Percentiles rank a stretch among this genome's conserved stretches.
These are phyloP conservation scores for Chroicocephalus ridibundus DNA, from an alignment of 2,113 vertebrate genomes.

Conservation along the genomic window DNA sequence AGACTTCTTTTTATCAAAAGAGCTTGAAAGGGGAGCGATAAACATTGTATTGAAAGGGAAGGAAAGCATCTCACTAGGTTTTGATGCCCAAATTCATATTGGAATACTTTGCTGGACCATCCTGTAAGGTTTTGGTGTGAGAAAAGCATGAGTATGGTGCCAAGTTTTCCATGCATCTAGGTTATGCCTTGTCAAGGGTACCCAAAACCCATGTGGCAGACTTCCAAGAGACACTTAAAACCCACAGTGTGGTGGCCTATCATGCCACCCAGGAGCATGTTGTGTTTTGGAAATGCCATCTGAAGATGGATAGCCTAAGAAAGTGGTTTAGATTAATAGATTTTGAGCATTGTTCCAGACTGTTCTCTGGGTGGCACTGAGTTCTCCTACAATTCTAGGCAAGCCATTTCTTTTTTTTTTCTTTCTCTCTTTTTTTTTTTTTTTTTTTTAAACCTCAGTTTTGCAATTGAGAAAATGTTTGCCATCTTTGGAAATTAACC, in stretches of 20 bases:
- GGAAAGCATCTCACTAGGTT: not conserved
- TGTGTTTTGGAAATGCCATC: not conserved
- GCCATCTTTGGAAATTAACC: conserved; percentile 30
- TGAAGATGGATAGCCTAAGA: not conserved
- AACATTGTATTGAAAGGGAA: not conserved
- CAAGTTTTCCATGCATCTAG: not conserved
- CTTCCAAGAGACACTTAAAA: not conserved
- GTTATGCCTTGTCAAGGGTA: not conserved
- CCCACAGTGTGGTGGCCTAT: not conserved
- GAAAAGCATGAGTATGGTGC: not conserved
- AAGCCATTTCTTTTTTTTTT: not conserved
- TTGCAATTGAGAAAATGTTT: conserved; percentile 60
- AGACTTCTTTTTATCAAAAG: not conserved
- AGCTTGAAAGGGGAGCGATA: not conserved
- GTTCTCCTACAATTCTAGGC: not conserved
- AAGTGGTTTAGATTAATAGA: not conserved
- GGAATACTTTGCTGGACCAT: not conserved
- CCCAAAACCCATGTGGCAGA: not conserved
- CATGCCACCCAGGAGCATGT: not conserved
- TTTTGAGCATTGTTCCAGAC: not conserved
- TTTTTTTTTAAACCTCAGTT: not conserved
- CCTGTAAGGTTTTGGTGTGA: not conserved
- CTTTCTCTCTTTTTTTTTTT: not conserved
- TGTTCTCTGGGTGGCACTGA: not conserved
- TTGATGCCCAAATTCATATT: not conserved